Conservation (phyloP, 2,888 invertebrate species). For the Seladonia tumulorum region DNA sequence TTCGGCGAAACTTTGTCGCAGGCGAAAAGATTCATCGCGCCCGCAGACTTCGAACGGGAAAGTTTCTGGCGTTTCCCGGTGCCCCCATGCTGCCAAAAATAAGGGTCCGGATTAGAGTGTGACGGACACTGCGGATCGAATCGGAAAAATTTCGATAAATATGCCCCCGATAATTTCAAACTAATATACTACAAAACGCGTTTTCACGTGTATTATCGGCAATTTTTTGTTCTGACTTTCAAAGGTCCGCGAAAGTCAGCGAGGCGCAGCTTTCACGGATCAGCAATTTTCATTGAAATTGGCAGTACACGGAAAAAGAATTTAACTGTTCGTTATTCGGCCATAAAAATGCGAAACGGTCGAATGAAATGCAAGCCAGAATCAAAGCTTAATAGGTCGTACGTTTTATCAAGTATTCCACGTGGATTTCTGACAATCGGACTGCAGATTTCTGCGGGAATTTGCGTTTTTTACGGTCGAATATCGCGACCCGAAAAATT, state of each 20-base stretch:
- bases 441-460: neutral
- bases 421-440: neutral
- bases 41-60: neutral
- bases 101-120: neutral
- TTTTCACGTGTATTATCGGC: neutral
- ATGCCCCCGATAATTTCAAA: neutral
- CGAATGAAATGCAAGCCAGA: neutral
- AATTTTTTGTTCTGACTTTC: neutral
- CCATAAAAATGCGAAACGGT: neutral
- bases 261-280: neutral
- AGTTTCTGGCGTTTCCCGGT: neutral
- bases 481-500: neutral
- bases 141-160: neutral
- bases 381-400: neutral
- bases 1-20: constrained; percentile 20
- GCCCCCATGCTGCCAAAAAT: neutral
- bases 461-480: neutral
- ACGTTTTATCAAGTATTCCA: neutral
- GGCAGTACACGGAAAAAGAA: neutral
- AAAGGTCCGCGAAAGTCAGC: neutral
- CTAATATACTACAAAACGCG: neutral
- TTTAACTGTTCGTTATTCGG: neutral
- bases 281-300: neutral
- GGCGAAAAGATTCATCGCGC: constrained; percentile 6
- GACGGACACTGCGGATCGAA: neutral